Percentiles rank a stretch among this genome's conserved stretches.
Conservation (phyloP, 2,113 vertebrate genomes). For the Sorex fumeus region DNA sequence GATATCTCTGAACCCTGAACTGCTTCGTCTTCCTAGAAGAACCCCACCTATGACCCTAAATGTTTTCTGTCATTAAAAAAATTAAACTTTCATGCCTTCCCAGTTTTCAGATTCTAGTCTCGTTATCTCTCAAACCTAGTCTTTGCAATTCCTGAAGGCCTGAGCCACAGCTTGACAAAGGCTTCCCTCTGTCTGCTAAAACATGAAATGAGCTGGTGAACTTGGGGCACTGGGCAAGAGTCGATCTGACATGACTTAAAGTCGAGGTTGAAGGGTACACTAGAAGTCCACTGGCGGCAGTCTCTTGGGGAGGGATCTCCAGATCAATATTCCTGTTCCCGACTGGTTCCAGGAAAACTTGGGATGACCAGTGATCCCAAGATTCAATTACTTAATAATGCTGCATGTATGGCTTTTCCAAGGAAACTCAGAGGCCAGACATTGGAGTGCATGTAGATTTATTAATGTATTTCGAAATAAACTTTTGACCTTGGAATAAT, state of each 20-base stretch:
- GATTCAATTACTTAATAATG: neutral
- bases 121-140: neutral
- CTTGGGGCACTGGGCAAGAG: neutral
- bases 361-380: neutral
- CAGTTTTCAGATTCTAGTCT: neutral
- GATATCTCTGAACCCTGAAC: neutral
- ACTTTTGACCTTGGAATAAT: constrained; percentile 42
- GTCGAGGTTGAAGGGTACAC: neutral
- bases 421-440: neutral
- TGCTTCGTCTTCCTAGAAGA: constrained; percentile 20
- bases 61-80: constrained; percentile 17
- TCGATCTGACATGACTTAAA: neutral
- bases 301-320: neutral
- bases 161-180: neutral
- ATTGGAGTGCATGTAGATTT: neutral
- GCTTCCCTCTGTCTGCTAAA: neutral
- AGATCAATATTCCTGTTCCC: neutral
- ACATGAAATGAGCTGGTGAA: neutral
- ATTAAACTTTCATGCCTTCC: neutral
- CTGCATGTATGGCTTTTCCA: neutral
- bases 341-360: neutral
- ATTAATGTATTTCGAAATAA: constrained; percentile 26
- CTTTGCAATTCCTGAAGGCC: neutral
- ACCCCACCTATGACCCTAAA: neutral
- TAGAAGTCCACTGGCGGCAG: neutral